Base-by-base conservation (phyloP, 1,140 invertebrate species). In the Drosophila bocki region DNA sequence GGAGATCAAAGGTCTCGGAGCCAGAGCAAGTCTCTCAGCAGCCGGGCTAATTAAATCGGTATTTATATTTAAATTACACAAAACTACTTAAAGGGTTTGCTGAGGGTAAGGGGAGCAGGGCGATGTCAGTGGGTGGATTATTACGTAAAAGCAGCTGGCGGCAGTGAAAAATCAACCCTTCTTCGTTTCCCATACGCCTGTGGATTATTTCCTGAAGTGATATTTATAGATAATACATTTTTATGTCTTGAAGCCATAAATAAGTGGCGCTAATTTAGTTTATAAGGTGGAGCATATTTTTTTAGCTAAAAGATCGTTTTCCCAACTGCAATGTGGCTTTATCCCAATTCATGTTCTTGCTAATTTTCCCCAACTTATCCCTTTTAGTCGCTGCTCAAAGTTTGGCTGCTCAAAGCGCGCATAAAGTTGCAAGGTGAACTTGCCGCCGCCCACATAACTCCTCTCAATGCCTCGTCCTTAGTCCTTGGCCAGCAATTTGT, bases 51-150 rank as follows among this genome's bases (percentile, higher is more conserved):
- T 87, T 88, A 88, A 88, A 88, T 90, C 85, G 90, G 85, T 88
- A 88, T 88, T 88, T 88, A 88, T 88, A 90, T 88, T 88, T 80
- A 88, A 88, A 88, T 88, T 90, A 88, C 69, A 80, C 48, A 62
- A 88, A 88, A 88, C 84, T 88, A 88, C 84, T 88, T 84, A 82
- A 87, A 69, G 65, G 42, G 56, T 71, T 41, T 44, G 6, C n/a
- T 5, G 44, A 7, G 35, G 33, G 29, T 29, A 29, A 29, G 26
- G 6, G 7, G 26, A 6, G 19, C 12, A 41, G 35, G 17, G 44
- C 13, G 32, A 22, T 33, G 42, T 45, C 57, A 35, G 47, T 50
- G 65, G 35, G n/a, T 32, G 47, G 22, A 17, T 33, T 56, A 19
- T 70, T 35, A 48, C 19, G 56, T 45, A 68, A 79, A 51, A 64